Evolutionary conservation across 2,113 vertebrate genomes (phyloP).

Genomic region (Datnioides undecimradiatus): DNA sequence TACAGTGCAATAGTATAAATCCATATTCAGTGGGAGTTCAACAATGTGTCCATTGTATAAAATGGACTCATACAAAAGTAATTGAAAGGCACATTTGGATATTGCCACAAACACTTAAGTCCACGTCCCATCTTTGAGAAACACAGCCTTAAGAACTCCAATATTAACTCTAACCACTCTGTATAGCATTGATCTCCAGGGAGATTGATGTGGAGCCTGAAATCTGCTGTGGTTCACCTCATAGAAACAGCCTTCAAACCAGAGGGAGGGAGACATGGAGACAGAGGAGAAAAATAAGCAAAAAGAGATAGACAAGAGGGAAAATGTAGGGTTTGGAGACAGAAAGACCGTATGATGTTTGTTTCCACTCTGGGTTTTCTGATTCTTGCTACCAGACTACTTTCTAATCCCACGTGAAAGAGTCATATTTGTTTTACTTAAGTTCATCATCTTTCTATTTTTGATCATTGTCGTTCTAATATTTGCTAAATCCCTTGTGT

Average conservation of each 20-base stretch:
- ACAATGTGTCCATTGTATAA: neutral
- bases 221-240: constrained; percentile 72
- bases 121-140: constrained; percentile 10
- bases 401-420: neutral
- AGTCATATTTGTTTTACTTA: neutral
- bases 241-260: constrained; percentile 47
- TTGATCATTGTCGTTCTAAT: neutral
- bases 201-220: constrained; percentile 54
- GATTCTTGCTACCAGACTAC: neutral
- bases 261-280: constrained; percentile 14
- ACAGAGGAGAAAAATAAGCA: neutral
- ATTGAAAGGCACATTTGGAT: constrained; percentile 13
- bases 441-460: neutral
- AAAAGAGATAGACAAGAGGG: constrained; percentile 7
- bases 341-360: neutral
- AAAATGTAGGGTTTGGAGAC: constrained; percentile 21
- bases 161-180: constrained; percentile 30
- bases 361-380: constrained; percentile 20
- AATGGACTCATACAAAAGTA: neutral
- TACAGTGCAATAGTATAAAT: neutral
- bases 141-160: neutral
- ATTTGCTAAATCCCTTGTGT: too few relatives aligned
- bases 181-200: neutral
- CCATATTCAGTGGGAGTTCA: neutral
- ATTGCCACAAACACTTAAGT: neutral